Percentiles rank a stretch among this genome's conserved stretches.
Evolutionary conservation across 2,797 vertebrate genomes (phyloP).

Genomic region (Dallia pectoralis): DNA sequence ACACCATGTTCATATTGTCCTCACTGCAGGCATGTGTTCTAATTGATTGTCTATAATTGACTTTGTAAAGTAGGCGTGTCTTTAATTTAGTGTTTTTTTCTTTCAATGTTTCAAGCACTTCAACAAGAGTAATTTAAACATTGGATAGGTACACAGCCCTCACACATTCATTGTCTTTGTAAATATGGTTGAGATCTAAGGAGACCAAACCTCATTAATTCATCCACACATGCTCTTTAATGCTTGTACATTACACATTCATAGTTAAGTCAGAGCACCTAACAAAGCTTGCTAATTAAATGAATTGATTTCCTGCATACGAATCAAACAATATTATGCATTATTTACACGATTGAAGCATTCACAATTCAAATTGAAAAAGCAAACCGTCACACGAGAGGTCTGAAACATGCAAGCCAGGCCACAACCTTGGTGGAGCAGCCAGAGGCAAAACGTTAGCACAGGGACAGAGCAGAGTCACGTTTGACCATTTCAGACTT

Average conservation of each 20-base stretch:
- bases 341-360: not conserved
- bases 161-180: not conserved
- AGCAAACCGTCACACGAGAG: too few species aligned
- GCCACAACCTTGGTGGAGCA: too few species aligned
- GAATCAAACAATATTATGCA: conserved; percentile 24
- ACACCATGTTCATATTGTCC: not conserved
- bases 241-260: conserved; percentile 42
- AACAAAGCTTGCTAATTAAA: conserved; percentile 46
- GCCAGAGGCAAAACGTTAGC: too few species aligned
- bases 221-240: conserved; percentile 37
- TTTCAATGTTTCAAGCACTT: not conserved
- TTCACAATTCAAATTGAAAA: too few species aligned
- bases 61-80: not conserved
- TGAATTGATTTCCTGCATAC: conserved; percentile 42
- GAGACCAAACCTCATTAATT: conserved; percentile 19
- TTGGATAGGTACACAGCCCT: not conserved
- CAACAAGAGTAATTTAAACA: not conserved
- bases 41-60: not conserved
- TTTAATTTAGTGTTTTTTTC: not conserved
- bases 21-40: not conserved
- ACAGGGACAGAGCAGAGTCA: too few species aligned
- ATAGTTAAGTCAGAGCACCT: conserved; percentile 27
- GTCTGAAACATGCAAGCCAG: too few species aligned
- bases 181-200: conserved; percentile 8
- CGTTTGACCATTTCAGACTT: too few species aligned